Conservation (phyloP, 2,797 vertebrate species). For the Parambassis ranga region DNA sequence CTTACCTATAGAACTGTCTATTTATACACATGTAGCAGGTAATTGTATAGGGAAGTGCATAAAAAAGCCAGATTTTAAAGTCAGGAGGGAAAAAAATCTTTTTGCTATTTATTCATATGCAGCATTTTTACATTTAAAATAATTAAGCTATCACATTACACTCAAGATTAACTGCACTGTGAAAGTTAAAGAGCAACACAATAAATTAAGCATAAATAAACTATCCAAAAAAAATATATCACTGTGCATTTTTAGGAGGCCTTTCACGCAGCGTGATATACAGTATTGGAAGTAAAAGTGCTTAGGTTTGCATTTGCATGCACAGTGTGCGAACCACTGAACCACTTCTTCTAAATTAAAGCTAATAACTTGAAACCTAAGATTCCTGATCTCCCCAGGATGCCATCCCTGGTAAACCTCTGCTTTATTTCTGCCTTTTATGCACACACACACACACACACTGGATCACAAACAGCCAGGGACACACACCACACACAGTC, state of each 20-base stretch:
- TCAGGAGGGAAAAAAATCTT: neutral
- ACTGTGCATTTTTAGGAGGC: conserved; percentile 11
- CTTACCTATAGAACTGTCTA: neutral
- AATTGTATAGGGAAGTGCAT: neutral
- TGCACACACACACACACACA: neutral
- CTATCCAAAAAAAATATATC: conserved; percentile 5
- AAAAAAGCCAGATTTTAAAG: neutral
- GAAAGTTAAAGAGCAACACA: neutral
- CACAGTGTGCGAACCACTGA: neutral
- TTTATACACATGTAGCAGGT: neutral
- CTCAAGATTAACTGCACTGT: conserved; percentile 1
- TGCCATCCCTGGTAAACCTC: neutral
- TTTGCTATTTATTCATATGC: neutral
- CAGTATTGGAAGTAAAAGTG: conserved; percentile 1
- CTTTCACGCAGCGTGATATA: conserved; percentile 1
- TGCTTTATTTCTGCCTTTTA: neutral
- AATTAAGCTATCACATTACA: neutral
- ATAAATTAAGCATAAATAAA: conserved; percentile 23
- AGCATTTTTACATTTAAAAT: neutral
- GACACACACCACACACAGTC: neutral
- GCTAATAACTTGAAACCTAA: conserved; percentile 13
- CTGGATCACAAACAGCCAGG: no score
- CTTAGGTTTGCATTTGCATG: conserved; percentile 23
- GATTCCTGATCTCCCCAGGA: conserved; percentile 14
- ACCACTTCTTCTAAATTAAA: neutral